Evolutionary conservation across 2,797 vertebrate genomes (phyloP).

Genomic region (Rhincodon typus): DNA sequence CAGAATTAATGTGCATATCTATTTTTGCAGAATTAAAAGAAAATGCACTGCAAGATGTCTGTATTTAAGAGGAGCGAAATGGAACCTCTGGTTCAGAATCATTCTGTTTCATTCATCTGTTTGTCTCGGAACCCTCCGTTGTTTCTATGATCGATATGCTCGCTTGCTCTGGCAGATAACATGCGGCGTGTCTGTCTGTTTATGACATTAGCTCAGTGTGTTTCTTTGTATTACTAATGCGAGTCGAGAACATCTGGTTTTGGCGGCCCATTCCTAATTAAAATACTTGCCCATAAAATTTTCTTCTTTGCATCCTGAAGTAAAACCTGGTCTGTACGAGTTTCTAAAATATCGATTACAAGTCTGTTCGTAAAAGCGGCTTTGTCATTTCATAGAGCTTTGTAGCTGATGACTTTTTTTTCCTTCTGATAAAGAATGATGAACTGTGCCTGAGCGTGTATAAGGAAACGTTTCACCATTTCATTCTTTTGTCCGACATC

Average conservation of each 20-base stretch:
- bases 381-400: not conserved
- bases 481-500: not conserved
- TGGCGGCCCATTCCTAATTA: not conserved
- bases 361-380: not conserved
- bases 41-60: not conserved
- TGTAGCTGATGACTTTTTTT: not conserved
- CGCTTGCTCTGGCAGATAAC: not conserved
- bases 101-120: not conserved
- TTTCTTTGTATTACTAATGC: not conserved
- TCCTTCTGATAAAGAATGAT: not conserved
- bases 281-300: not conserved
- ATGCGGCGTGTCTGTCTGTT: not conserved
- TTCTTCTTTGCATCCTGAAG: not conserved
- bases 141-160: not conserved
- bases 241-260: not conserved
- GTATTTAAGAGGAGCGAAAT: not conserved
- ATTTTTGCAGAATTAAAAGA: not conserved
- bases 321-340: not conserved
- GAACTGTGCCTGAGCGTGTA: not conserved
- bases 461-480: not conserved
- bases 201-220: not conserved
- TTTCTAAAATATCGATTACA: slow-evolving; percentile 10
- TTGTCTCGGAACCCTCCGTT: not conserved
- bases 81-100: not conserved
- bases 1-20: not conserved